Evolutionary conservation across 2,797 vertebrate genomes (phyloP).

Genomic region (Petrocephalus schoutedeni): DNA sequence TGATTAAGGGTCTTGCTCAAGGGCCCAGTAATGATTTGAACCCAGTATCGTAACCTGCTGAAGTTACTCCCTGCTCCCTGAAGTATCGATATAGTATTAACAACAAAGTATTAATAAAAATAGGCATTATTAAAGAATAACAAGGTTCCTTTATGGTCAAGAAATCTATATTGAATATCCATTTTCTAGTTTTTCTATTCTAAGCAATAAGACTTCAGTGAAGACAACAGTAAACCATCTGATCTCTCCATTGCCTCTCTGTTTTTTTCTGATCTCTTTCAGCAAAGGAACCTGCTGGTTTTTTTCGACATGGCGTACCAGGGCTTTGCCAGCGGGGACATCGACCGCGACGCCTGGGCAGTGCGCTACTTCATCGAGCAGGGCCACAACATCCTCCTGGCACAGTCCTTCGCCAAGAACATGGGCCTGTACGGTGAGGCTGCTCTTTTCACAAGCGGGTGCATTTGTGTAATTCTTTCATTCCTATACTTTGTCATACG

Average conservation of each 20-base stretch:
- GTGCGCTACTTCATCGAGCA: constrained; percentile 85
- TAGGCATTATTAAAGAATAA: not conserved
- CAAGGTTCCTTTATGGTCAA: not conserved
- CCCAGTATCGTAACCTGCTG: not conserved
- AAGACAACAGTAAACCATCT: not conserved
- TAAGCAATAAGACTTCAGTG: not conserved
- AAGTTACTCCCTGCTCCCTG: not conserved
- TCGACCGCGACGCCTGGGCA: constrained; percentile 89
- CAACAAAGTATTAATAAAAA: not conserved
- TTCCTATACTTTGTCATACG: not conserved
- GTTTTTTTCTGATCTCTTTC: constrained; percentile 40
- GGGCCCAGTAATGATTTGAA: not conserved
- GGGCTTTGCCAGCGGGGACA: constrained; percentile 72
- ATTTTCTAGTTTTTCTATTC: constrained; percentile 1
- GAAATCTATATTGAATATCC: not conserved
- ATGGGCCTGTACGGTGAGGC: constrained; percentile 83
- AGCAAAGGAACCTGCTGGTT: constrained; percentile 65
- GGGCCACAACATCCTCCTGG: constrained; percentile 74
- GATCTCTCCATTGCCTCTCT: not conserved
- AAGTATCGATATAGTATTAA: not conserved
- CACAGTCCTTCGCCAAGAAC: constrained; percentile 80
- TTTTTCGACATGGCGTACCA: constrained; percentile 74
- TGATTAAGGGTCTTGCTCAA: not conserved
- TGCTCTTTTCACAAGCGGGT: constrained; percentile 18
- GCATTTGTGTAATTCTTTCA: not conserved